phyloP scores from a whole-genome alignment of 92 coral and sea anemone genomes.

The Phenganax subtilis region DNA sequence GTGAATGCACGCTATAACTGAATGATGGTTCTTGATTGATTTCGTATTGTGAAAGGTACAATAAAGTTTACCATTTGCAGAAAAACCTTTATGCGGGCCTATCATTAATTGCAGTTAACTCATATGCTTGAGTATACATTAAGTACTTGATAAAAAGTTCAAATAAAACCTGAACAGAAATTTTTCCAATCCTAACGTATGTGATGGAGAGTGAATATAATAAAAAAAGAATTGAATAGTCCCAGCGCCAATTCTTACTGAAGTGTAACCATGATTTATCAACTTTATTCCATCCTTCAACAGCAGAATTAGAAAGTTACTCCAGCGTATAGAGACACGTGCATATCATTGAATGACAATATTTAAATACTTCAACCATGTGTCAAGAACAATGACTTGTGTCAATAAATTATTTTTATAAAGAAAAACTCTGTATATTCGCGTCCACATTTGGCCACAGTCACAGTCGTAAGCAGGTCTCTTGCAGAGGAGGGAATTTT shows the following conservation, averaged over 20 bases:
- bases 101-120: too few species aligned
- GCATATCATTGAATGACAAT: neutral
- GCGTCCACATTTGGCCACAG: neutral
- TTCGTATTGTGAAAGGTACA: neutral
- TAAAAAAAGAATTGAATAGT: too few species aligned
- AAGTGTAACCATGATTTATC: too few species aligned
- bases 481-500: neutral
- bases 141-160: too few species aligned
- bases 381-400: constrained; percentile 12
- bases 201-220: too few species aligned
- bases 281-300: too few species aligned
- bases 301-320: neutral
- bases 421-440: constrained; percentile 4
- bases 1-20: neutral
- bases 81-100: too few species aligned
- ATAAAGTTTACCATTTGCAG: too few species aligned
- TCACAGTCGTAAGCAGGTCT: constrained; percentile 10
- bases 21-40: neutral
- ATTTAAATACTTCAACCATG: neutral
- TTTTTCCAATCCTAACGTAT: too few species aligned
- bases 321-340: constrained; percentile 24
- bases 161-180: too few species aligned
- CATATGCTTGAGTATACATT: too few species aligned
- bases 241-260: too few species aligned
- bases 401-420: constrained; percentile 17